These are phyloP conservation scores for Noctua janthina DNA, from an alignment of 2,888 invertebrate species.

Conservation along the genomic window DNA sequence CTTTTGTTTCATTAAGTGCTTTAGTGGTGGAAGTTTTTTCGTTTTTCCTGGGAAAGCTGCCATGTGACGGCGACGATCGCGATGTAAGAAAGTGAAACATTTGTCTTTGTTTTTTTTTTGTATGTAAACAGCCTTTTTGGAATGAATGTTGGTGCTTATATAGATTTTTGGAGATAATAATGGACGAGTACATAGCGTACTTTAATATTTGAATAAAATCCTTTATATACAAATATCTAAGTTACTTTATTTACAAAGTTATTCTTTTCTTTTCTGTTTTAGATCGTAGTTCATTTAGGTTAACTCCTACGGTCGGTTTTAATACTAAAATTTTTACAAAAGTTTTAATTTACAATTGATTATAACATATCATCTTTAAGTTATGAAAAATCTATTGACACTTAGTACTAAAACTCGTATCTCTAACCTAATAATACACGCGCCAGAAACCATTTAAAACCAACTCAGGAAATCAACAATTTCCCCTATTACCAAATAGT, in stretches of 20 bases:
- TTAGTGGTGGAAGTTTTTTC: slow-evolving; percentile 67
- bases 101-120: slow-evolving; percentile 49
- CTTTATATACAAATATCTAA: no score
- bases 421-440: background rate
- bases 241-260: no score
- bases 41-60: slow-evolving; percentile 69
- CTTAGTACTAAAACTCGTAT: background rate
- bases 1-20: slow-evolving; percentile 84
- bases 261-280: no score
- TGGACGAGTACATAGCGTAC: background rate
- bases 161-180: slow-evolving; percentile 6
- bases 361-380: background rate
- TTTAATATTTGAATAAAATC: background rate
- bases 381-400: background rate
- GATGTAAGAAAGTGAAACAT: slow-evolving; percentile 62
- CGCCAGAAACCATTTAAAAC: background rate
- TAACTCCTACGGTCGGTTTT: no score
- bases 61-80: slow-evolving; percentile 63
- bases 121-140: slow-evolving; percentile 30
- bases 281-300: no score
- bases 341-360: no score
- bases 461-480: slow-evolving; percentile 38
- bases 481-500: slow-evolving; percentile 33
- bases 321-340: no score
- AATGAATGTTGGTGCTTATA: background rate